Conservation (phyloP, 2,888 invertebrate species). For the Zygothrica quintamaculata region DNA sequence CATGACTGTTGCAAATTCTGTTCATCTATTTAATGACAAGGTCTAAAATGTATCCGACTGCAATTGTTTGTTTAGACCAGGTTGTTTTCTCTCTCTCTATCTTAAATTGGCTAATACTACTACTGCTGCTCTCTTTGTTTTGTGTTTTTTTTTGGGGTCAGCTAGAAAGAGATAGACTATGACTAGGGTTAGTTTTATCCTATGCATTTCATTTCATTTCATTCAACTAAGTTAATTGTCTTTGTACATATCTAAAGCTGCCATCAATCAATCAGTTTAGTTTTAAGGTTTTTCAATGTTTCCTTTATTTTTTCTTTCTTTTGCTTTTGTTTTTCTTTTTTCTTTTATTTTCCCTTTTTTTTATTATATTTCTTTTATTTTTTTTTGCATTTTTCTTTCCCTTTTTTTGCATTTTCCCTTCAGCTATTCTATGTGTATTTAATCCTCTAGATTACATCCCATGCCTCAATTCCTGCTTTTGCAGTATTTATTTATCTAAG, state of each 20-base stretch:
- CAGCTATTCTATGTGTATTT: neutral
- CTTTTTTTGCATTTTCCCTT: conserved; percentile 5
- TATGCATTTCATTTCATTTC: no score
- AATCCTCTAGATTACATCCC: neutral
- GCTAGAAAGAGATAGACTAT: no score
- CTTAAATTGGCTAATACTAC: no score
- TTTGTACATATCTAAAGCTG: no score
- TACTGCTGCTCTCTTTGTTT: neutral
- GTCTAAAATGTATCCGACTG: conserved; percentile 42
- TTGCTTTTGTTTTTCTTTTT: neutral
- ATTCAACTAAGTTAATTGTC: no score
- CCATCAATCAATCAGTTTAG: neutral
- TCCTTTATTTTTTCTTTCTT: neutral
- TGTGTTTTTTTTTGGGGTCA: no score
- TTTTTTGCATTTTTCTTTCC: neutral
- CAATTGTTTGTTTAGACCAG: conserved; percentile 46
- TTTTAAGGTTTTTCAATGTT: neutral
- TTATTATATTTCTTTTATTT: no score
- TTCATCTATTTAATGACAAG: conserved; percentile 55
- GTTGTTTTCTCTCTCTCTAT: neutral
- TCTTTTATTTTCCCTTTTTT: conserved; percentile 1
- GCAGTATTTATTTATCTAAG: conserved; percentile 18
- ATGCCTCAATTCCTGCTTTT: conserved; percentile 17
- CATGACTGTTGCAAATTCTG: conserved; percentile 54
- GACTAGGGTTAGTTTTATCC: no score